Percentiles rank a stretch among this genome's conserved stretches.
These are phyloP conservation scores for Calephelis perditalis DNA, from an alignment of 2,888 invertebrate species.

Conservation along the genomic window DNA sequence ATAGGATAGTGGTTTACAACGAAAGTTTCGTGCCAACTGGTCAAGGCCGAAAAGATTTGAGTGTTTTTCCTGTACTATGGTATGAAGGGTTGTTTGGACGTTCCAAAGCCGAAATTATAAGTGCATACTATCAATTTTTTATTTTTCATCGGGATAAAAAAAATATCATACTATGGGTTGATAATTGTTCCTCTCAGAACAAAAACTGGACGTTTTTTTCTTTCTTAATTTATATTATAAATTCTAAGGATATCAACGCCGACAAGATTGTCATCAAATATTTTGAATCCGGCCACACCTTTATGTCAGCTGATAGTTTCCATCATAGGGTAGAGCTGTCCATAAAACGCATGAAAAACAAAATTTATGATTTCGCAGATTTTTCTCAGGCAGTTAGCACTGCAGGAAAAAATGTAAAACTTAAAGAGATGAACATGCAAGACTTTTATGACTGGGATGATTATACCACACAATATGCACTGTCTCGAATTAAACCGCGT, in stretches of 20 bases:
- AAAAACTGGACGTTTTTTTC: constrained; percentile 24
- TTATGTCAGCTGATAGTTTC: constrained; percentile 11
- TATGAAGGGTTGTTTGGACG: constrained; percentile 24
- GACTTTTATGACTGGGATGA: constrained; percentile 25
- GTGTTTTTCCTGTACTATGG: constrained; percentile 25
- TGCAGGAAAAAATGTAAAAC: constrained; percentile 23
- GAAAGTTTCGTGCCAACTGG: constrained; percentile 26
- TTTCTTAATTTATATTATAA: constrained; percentile 20
- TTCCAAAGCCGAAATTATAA: constrained; percentile 21
- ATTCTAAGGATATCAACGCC: constrained; percentile 18
- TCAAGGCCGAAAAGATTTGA: constrained; percentile 19
- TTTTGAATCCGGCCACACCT: constrained; percentile 15
- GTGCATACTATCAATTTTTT: constrained; percentile 14
- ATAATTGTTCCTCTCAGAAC: constrained; percentile 23
- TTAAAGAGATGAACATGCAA: constrained; percentile 23
- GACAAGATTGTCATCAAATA: constrained; percentile 20
- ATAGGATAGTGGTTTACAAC: constrained; percentile 28
- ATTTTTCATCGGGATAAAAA: constrained; percentile 20
- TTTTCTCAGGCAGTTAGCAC: constrained; percentile 23
- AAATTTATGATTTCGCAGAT: constrained; percentile 8
- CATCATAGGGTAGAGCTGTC: constrained; percentile 21
- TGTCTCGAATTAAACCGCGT: constrained; percentile 24
- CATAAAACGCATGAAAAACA: constrained; percentile 20
- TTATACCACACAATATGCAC: constrained; percentile 23
- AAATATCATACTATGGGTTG: constrained; percentile 20